These are phyloP conservation scores for Xerus inauris DNA, from an alignment of 2,113 vertebrate genomes.

Conservation along the genomic window DNA sequence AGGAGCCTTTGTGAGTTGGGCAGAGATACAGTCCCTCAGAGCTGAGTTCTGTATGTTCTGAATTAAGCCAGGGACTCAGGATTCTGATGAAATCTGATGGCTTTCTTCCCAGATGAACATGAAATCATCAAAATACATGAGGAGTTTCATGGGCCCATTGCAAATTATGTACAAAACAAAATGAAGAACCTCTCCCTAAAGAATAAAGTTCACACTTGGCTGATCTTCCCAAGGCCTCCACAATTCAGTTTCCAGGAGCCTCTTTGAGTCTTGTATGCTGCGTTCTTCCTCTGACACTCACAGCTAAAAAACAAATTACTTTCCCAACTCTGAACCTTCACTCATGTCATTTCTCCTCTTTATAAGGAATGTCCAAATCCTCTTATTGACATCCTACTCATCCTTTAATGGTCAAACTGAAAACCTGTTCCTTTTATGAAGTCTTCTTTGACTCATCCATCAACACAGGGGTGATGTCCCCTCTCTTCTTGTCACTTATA, in stretches of 20 bases:
- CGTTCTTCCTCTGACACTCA: constrained; percentile 15
- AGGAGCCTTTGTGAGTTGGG: not conserved
- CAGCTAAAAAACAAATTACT: constrained; percentile 49
- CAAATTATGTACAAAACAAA: not conserved
- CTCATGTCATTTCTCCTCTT: constrained; percentile 48
- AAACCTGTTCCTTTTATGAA: constrained; percentile 49
- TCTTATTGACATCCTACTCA: constrained; percentile 41
- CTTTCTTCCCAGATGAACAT: not conserved
- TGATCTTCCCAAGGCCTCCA: not conserved
- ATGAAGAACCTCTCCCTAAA: not conserved
- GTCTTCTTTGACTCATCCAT: constrained; percentile 49
- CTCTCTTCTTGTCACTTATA: constrained; percentile 39
- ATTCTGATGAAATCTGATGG: not conserved
- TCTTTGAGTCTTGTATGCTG: not conserved
- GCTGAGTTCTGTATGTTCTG: not conserved
- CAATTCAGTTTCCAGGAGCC: not conserved
- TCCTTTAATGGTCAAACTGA: constrained; percentile 14
- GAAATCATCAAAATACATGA: not conserved
- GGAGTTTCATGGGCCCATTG: not conserved
- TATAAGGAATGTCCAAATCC: constrained; percentile 26
- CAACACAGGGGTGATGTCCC: not conserved
- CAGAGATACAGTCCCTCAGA: not conserved
- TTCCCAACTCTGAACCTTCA: constrained; percentile 37
- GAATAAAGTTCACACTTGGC: not conserved
- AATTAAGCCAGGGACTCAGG: not conserved